Base-by-base conservation (phyloP, 2,888 invertebrate genomes). In the Eristalis pertinax region DNA sequence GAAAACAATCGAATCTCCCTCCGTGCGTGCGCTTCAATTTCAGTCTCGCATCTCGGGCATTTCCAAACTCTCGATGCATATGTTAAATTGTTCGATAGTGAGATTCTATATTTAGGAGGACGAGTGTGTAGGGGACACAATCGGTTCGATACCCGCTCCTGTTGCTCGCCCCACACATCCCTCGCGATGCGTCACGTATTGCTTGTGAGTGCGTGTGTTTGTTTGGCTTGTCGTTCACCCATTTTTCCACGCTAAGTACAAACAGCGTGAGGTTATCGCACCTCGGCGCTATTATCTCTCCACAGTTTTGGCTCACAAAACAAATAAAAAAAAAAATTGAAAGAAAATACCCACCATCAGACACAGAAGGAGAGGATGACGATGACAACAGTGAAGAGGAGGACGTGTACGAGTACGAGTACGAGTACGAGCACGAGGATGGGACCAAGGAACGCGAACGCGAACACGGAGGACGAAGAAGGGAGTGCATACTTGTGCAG, bases 211-310 rank as follows among this genome's bases (percentile, higher is more conserved):
- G 7, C 29, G n/a, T 26, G 10, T 60, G 26, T 72, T 32, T 29
- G 56, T 38, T 43, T n/a, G 64, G 64, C 13, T 64, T 38, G 70
- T 35, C 56, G 67, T 79, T 73, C 62, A 43, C 68, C 32, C 50
- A 74, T 43, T 68, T 73, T 60, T 69, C 67, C 63, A 50, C 38
- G 43, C 56, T 29, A 65, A 58, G 58, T 60, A 60, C 65, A 1
- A 60, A 41, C 80, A 73, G 80, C 80, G 67, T 82, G 82, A 76
- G 82, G 82, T 82, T 82, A 82, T 82, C 82, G 82, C 82, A 82
- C 82, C 76, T 82, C 65, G 76, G 29, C 50, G 50, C 65, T 82
- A 82, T 82, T 82, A 76, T 82, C 76, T 82, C 24, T 41, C 19
- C 41, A 70, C 41, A 24, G 69, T 43, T n/a, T 67, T 22, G 72